phyloP scores from a whole-genome alignment of 2,113 vertebrate species.

The Dendrocopos noguchii region DNA sequence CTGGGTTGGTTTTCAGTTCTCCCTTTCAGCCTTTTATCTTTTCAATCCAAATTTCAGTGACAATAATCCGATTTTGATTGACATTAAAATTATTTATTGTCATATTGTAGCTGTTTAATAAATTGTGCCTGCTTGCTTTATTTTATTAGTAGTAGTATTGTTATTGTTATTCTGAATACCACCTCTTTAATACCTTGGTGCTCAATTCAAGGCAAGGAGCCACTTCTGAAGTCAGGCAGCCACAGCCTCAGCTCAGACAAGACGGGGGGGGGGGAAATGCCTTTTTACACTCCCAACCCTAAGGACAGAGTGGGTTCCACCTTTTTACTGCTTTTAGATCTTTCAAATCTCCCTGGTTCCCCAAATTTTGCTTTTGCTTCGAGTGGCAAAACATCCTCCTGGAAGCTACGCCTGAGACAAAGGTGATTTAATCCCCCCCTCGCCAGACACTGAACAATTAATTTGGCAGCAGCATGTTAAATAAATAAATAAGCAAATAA shows the following conservation, averaged over 20 bases:
- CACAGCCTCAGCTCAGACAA: neutral
- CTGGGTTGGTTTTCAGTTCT: constrained; percentile 43
- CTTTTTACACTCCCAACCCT: constrained; percentile 1
- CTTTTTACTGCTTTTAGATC: constrained; percentile 31
- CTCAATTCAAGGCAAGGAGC: constrained; percentile 38
- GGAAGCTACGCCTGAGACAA: rapidly evolving
- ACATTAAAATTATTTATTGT: constrained; percentile 75
- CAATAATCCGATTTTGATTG: constrained; percentile 70
- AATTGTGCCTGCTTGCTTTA: constrained; percentile 57
- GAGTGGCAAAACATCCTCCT: neutral
- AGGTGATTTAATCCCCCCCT: constrained; percentile 2
- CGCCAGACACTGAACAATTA: neutral
- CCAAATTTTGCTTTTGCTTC: neutral
- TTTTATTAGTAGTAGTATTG: neutral
- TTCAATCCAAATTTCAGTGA: constrained; percentile 67
- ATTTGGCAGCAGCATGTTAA: neutral
- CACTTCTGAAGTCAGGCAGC: constrained; percentile 21
- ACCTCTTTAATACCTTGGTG: constrained; percentile 44
- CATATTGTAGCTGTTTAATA: constrained; percentile 67
- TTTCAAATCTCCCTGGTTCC: constrained; percentile 2
- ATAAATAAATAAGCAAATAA: neutral
- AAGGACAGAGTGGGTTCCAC: neutral
- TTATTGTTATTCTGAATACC: constrained; percentile 1
- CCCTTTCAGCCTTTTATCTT: constrained; percentile 58
- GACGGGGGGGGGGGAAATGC: neutral